Evolutionary conservation across 1,140 invertebrate genomes (phyloP).

Genomic region (Lepidurus packardi): DNA sequence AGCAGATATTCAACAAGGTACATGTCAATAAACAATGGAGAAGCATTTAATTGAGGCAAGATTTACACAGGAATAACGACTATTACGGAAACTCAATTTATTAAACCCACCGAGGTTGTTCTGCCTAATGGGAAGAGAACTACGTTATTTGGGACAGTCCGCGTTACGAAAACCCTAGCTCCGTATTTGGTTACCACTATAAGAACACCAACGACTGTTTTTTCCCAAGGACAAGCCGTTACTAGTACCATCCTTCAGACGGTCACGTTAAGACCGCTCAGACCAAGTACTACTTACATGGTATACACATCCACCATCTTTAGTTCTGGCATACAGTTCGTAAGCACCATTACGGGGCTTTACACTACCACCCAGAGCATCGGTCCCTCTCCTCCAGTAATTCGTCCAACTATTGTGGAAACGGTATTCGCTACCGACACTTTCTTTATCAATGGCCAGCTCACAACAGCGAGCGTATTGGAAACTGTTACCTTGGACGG

Average conservation of each 20-base stretch:
- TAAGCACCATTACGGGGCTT: neutral
- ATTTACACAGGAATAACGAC: neutral
- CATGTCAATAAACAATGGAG: neutral
- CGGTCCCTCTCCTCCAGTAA: neutral
- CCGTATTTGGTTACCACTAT: neutral
- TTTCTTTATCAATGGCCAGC: neutral
- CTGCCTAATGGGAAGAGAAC: neutral
- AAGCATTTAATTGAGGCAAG: neutral
- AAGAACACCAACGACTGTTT: neutral
- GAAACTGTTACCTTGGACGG: neutral
- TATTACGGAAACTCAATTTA: neutral
- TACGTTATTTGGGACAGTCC: neutral
- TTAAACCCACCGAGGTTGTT: neutral
- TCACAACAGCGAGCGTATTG: neutral
- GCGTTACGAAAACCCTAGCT: neutral
- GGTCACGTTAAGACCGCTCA: neutral
- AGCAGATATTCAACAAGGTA: slow-evolving; percentile 1
- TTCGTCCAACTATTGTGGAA: neutral
- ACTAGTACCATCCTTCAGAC: neutral
- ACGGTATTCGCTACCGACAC: neutral
- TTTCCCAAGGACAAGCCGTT: neutral
- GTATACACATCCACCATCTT: neutral
- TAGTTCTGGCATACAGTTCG: neutral
- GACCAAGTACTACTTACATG: neutral
- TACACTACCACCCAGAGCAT: neutral